Percentiles rank a stretch among this genome's conserved stretches.
These are phyloP conservation scores for Avahi laniger DNA, from an alignment of 2,797 vertebrate genomes.

Conservation along the genomic window DNA sequence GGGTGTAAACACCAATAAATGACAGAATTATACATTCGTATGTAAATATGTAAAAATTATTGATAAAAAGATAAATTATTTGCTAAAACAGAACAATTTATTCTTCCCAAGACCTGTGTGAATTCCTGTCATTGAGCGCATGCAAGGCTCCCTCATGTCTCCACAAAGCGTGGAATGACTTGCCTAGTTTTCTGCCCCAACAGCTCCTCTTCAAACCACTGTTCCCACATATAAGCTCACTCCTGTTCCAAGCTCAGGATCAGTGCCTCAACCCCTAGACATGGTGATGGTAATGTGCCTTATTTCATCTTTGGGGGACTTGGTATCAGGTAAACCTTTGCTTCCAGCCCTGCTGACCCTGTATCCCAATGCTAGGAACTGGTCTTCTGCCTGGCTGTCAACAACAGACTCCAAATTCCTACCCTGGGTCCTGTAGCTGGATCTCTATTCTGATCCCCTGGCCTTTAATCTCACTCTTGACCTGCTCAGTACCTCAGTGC, in stretches of 20 bases:
- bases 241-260: not conserved
- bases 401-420: not conserved
- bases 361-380: not conserved
- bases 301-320: not conserved
- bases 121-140: not conserved
- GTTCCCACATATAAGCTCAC: not conserved
- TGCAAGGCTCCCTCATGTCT: not conserved
- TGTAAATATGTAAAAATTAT: constrained; percentile 58
- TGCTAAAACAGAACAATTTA: constrained; percentile 46
- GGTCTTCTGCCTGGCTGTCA: not conserved
- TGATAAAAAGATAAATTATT: constrained; percentile 34
- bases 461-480: not conserved
- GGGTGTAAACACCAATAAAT: constrained; percentile 48
- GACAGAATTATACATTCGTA: constrained; percentile 14
- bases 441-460: not conserved
- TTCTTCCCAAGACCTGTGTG: not conserved
- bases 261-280: not conserved
- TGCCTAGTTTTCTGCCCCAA: not conserved
- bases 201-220: not conserved
- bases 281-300: not conserved
- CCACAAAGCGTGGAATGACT: not conserved
- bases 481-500: not conserved
- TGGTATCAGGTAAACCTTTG: not conserved
- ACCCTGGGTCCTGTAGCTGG: not conserved
- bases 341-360: not conserved